These are phyloP conservation scores for Coptodon bakossiorum DNA, from an alignment of 2,113 vertebrate genomes.

Conservation along the genomic window DNA sequence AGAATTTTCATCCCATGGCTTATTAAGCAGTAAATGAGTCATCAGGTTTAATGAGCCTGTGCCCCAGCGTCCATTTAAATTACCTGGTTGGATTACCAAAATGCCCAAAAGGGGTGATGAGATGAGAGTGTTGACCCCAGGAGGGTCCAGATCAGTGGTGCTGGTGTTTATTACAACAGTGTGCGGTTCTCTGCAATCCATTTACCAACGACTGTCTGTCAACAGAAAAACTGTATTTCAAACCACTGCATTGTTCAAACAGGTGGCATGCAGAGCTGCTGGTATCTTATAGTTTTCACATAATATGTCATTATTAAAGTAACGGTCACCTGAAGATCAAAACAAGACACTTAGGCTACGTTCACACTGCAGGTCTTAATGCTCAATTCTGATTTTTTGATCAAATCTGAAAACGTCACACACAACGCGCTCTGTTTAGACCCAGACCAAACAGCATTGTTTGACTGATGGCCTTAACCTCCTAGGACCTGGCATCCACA, in stretches of 20 bases:
- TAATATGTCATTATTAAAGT: not conserved
- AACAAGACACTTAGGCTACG: not conserved
- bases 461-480: no score
- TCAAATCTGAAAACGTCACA: not conserved
- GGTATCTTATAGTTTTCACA: not conserved
- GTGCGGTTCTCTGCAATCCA: not conserved
- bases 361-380: not conserved
- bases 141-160: not conserved
- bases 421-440: no score
- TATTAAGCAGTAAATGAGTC: not conserved
- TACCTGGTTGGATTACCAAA: not conserved
- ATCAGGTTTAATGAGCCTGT: not conserved
- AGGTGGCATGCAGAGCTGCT: not conserved
- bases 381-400: fast-evolving
- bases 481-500: no score
- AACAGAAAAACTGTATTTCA: not conserved
- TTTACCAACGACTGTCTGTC: not conserved
- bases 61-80: not conserved
- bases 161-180: not conserved
- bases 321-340: not conserved
- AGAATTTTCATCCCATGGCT: not conserved
- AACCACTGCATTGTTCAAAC: not conserved
- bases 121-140: not conserved
- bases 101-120: not conserved
- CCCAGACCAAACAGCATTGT: no score